Evolutionary conservation across 1,140 invertebrate species (phyloP), one percentile per base, ranked within the genome.

Genomic region (Diabrotica undecimpunctata): DNA sequence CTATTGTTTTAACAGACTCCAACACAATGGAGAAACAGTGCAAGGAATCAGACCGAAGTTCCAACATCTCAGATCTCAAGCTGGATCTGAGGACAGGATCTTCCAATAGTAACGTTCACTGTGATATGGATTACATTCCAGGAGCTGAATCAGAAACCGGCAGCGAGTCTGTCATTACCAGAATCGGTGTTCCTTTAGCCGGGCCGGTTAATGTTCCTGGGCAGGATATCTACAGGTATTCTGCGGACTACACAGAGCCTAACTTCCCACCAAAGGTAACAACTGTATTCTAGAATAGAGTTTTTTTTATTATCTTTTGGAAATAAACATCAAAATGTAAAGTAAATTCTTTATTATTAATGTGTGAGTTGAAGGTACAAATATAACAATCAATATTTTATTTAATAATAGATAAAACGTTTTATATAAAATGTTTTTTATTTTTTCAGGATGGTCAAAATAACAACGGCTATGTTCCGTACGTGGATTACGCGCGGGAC

Each of bases 51-150:
- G 93, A 95, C 74, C 84, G 90, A 66, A 94, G 90, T 73, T 95
- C 94, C 56, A 94, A 94, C 76, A 89, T 95, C 71, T 95, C 92
- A 66, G 93, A 95, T 80, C 81, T 95, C 74, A 96, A 96, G 80
- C 83, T 92, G 54, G 93, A 96, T 79, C 84, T 95, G 61, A 82
- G 93, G 67, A 90, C 93, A 51, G 91, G 92, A 65, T 92, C 89
- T 61, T 95, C 88, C 62, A 84, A 90, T 66, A 89, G 87, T 70
- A 88, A 89, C 72, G 85, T 87, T 61, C 84, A 85, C 71, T 85
- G 84, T 76, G 83, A 84, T 69, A 87, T 80, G 83, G 86, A 79
- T 68, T 79, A 79, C 63, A 77, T 78, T 54, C 79, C 78, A 50
- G 79, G 79, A 25, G 82, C 82, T 54, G 78, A 79, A 70, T 79